Conservation (phyloP, 2,888 invertebrate species). For the Polydrusus cervinus region DNA sequence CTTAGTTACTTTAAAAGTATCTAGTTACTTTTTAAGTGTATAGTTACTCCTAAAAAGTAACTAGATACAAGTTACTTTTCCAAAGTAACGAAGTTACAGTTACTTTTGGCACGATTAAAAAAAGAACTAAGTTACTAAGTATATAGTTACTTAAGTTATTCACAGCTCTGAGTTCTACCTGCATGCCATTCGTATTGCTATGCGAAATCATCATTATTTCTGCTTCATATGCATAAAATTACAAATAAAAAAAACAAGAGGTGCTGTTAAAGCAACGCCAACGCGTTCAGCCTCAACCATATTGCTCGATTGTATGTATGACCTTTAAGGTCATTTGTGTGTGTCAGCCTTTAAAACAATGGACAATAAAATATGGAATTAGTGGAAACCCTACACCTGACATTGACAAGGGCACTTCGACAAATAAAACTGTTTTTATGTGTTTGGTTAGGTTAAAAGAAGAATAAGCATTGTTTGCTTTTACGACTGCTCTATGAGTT, state of each 20-base stretch:
- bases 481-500: neutral
- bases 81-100: too few species aligned
- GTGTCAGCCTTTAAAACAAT: slow-evolving; percentile 31
- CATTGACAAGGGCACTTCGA: slow-evolving; percentile 37
- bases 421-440: slow-evolving; percentile 22
- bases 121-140: too few species aligned
- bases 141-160: too few species aligned
- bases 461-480: slow-evolving; percentile 18
- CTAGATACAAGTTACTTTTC: too few species aligned
- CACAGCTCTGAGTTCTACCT: too few species aligned
- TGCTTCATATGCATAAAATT: slow-evolving; percentile 5
- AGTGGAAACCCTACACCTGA: slow-evolving; percentile 38
- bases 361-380: slow-evolving; percentile 30
- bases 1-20: too few species aligned
- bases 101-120: too few species aligned
- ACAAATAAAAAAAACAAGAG: neutral
- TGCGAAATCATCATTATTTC: neutral
- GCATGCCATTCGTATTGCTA: neutral
- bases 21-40: too few species aligned
- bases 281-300: neutral
- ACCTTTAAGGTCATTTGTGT: slow-evolving; percentile 29
- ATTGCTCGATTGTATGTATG: slow-evolving; percentile 10
- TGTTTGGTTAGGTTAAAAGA: slow-evolving; percentile 13
- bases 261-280: slow-evolving; percentile 1
- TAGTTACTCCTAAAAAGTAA: too few species aligned